A percentile compares a stretch with the other conserved stretches of the same genome.
phyloP scores from a whole-genome alignment of 2,797 vertebrate species.

The Prionace glauca region DNA sequence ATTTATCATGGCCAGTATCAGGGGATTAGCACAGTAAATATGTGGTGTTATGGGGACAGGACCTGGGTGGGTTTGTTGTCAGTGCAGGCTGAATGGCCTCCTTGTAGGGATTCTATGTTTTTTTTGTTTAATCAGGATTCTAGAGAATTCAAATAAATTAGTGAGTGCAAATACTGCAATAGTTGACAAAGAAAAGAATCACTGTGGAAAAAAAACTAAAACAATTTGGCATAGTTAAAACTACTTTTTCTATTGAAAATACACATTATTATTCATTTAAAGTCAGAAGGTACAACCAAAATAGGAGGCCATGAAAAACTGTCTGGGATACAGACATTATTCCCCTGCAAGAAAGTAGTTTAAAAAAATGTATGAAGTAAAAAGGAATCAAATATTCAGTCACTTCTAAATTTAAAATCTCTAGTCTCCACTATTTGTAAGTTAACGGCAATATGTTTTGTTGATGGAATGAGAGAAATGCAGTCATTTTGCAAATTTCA shows the following conservation, averaged over 20 bases:
- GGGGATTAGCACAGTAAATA: too few relatives aligned
- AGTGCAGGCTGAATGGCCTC: too few relatives aligned
- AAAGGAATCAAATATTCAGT: neutral
- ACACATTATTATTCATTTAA: neutral
- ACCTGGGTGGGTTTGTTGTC: too few relatives aligned
- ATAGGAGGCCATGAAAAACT: neutral
- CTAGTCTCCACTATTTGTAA: neutral
- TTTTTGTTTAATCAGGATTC: neutral
- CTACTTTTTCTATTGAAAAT: neutral
- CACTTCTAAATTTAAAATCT: neutral
- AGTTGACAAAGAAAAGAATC: neutral
- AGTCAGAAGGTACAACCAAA: neutral
- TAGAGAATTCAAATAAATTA: neutral
- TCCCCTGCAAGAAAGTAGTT: neutral
- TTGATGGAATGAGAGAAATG: neutral
- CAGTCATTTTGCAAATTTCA: neutral
- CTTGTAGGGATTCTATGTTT: neutral
- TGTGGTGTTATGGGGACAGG: too few relatives aligned
- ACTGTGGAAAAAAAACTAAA: too few relatives aligned
- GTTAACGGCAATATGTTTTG: neutral
- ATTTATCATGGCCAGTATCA: too few relatives aligned
- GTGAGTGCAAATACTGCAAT: neutral
- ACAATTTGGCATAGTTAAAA: too few relatives aligned
- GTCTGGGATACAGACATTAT: neutral
- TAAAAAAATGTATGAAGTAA: neutral